A percentile compares a stretch with the other conserved stretches of the same genome.
Conservation (phyloP, 1,140 invertebrate species). For the Myzus persicae region DNA sequence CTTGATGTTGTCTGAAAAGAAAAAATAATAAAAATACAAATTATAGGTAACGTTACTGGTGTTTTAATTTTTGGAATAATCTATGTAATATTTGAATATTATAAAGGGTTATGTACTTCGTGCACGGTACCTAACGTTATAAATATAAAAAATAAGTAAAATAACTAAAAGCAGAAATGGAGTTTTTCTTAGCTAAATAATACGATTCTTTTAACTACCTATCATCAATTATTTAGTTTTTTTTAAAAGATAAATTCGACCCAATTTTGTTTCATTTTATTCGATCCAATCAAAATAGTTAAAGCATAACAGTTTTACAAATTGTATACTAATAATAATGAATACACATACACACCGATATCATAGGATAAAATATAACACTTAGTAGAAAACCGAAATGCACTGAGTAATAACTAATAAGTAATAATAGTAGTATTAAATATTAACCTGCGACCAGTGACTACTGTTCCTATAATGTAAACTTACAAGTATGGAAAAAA, state of each 20-base stretch:
- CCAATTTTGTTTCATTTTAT: background rate
- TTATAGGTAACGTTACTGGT: background rate
- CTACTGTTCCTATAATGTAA: too few relatives aligned
- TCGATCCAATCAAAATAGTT: background rate
- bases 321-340: background rate
- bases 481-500: background rate
- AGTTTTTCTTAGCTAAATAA: background rate
- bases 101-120: background rate
- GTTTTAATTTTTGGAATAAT: background rate
- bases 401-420: background rate
- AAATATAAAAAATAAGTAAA: too few relatives aligned
- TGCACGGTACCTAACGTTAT: background rate
- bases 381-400: background rate
- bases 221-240: background rate
- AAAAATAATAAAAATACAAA: constrained; percentile 62
- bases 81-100: background rate
- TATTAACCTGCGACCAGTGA: background rate
- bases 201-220: background rate
- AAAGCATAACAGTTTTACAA: background rate
- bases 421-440: background rate
- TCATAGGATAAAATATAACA: background rate
- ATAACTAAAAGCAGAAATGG: too few relatives aligned
- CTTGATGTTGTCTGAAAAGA: constrained; percentile 69
- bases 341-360: too few relatives aligned
- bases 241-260: background rate